A percentile compares a stretch with the other conserved stretches of the same genome.
Evolutionary conservation across 2,113 vertebrate genomes (phyloP).

Genomic region (Strix aluco): DNA sequence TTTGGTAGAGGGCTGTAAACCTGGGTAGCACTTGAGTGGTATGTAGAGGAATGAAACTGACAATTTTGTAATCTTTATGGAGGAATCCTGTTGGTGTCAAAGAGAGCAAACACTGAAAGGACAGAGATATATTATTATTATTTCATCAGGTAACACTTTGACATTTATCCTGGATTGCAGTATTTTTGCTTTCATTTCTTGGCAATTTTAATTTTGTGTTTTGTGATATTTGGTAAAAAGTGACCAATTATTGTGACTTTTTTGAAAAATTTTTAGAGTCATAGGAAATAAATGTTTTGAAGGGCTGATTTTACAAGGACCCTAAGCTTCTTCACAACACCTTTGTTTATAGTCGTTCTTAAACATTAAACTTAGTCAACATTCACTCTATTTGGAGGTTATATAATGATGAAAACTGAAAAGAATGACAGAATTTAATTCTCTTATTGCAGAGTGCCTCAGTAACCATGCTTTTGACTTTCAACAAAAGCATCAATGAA

Average conservation of each 20-base stretch:
- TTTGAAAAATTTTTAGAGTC: neutral
- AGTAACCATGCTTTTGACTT: neutral
- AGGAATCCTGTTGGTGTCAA: neutral
- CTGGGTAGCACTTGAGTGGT: neutral
- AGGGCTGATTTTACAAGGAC: neutral
- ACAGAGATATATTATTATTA: neutral
- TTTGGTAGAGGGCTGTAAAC: neutral
- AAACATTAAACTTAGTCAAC: neutral
- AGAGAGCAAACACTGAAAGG: neutral
- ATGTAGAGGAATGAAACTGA: neutral
- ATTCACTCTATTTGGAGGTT: neutral
- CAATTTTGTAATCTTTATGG: neutral
- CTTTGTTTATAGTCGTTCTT: neutral
- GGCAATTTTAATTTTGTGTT: neutral
- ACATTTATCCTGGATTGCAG: neutral
- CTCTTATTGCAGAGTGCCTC: neutral
- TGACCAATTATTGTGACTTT: neutral
- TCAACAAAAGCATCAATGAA: neutral
- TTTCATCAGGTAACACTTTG: neutral
- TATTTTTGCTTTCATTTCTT: neutral
- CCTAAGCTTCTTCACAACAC: neutral
- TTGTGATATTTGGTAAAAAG: neutral
- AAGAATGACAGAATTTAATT: neutral
- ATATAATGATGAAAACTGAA: neutral
- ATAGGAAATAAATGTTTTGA: neutral